Percentiles rank a stretch among this genome's conserved stretches.
Conservation (phyloP, 2,797 vertebrate genomes). For the Falco rusticolus region DNA sequence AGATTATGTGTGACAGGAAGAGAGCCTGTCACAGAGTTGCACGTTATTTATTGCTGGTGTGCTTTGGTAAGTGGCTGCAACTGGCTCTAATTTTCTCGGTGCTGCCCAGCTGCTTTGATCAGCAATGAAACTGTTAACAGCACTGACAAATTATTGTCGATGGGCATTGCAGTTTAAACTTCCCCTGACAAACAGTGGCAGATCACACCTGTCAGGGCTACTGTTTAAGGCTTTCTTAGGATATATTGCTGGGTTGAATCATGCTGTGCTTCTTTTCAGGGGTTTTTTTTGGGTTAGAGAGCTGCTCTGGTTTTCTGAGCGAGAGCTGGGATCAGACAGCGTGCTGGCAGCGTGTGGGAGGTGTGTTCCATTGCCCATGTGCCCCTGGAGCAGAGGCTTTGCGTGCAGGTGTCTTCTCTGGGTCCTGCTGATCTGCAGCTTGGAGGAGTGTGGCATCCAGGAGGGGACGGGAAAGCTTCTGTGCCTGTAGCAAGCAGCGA, state of each 20-base stretch:
- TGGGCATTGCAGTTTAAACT: neutral
- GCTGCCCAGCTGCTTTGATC: neutral
- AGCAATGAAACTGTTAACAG: constrained; percentile 47
- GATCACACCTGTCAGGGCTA: neutral
- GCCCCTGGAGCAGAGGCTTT: constrained; percentile 33
- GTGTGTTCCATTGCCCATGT: constrained; percentile 30
- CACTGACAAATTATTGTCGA: neutral
- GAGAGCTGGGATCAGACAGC: neutral
- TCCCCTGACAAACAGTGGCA: neutral
- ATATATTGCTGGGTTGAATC: neutral
- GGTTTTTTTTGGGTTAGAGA: neutral
- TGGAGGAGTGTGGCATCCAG: neutral
- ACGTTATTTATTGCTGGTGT: neutral
- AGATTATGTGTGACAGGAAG: neutral
- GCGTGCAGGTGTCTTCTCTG: neutral
- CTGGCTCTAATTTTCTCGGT: neutral
- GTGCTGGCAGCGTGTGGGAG: constrained; percentile 38
- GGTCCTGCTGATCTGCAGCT: neutral
- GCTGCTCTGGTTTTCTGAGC: neutral
- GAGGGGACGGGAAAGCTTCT: neutral
- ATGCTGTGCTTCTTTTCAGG: neutral
- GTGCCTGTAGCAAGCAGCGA: fast-evolving
- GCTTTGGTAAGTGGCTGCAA: neutral
- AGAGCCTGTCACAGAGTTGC: neutral
- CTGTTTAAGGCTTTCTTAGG: constrained; percentile 3